A percentile compares a stretch with the other conserved stretches of the same genome.
Conservation (phyloP, 2,797 vertebrate species). For the Manis javanica region DNA sequence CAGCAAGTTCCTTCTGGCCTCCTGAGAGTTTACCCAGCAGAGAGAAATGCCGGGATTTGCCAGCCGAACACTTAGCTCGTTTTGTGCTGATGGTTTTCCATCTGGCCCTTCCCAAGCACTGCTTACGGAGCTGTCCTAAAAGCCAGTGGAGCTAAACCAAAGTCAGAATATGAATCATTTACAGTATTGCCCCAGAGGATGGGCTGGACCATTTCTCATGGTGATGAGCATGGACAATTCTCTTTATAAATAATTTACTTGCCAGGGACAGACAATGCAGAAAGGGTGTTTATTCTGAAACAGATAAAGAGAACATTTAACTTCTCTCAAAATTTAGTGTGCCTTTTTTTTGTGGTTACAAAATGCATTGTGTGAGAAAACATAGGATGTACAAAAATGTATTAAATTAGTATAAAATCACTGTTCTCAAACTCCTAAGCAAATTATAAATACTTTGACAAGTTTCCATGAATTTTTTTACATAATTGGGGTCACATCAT, state of each 20-base stretch:
- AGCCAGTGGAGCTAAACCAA: not conserved
- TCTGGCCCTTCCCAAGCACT: not conserved
- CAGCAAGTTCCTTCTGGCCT: not conserved
- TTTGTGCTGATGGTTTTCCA: not conserved
- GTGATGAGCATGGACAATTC: not conserved
- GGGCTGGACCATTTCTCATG: not conserved
- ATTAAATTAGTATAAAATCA: not conserved
- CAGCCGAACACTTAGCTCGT: not conserved
- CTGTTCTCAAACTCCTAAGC: not conserved
- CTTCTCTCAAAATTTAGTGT: slow-evolving; percentile 24
- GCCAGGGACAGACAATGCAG: not conserved
- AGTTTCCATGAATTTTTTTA: not conserved
- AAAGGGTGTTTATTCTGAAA: not conserved
- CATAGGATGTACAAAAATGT: not conserved
- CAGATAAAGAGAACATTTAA: not conserved
- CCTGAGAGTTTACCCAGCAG: not conserved
- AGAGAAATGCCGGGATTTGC: not conserved
- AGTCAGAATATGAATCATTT: slow-evolving; percentile 5
- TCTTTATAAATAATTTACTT: slow-evolving; percentile 57
- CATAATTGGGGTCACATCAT: not conserved
- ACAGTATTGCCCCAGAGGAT: not conserved
- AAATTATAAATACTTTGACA: not conserved
- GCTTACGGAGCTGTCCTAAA: not conserved
- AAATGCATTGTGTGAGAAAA: not conserved
- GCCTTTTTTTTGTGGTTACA: not conserved